Percentiles rank a stretch among this genome's conserved stretches.
phyloP scores from a whole-genome alignment of 2,797 vertebrate genomes.

The Nyctibius grandis region DNA sequence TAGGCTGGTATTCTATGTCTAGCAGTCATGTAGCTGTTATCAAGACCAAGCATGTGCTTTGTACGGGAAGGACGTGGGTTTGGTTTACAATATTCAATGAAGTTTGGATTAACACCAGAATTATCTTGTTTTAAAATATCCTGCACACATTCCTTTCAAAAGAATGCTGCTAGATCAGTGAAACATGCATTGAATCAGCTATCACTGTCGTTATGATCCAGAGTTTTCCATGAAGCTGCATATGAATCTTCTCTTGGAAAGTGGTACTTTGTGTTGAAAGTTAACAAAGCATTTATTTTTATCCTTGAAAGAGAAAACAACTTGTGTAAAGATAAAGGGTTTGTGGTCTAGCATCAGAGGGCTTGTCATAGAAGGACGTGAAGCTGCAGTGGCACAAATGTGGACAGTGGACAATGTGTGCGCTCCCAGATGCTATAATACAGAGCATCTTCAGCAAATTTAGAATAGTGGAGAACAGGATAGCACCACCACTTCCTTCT shows the following conservation, averaged over 20 bases:
- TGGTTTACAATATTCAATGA: neutral
- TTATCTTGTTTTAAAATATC: neutral
- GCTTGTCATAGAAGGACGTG: neutral
- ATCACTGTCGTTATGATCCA: neutral
- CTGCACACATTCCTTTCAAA: neutral
- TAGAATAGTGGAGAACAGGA: neutral
- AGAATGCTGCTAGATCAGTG: neutral
- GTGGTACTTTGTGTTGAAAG: neutral
- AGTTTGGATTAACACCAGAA: slow-evolving; percentile 6
- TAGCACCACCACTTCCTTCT: neutral
- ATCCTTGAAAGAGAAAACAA: neutral
- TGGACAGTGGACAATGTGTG: neutral
- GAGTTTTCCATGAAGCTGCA: neutral
- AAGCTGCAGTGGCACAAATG: neutral
- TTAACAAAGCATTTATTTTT: neutral
- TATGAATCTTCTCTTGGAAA: neutral
- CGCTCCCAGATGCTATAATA: neutral
- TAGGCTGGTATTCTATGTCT: neutral
- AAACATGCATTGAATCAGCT: neutral
- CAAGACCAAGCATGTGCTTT: neutral
- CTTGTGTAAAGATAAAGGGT: neutral
- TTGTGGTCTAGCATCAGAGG: neutral
- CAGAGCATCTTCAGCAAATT: neutral
- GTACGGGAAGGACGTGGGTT: neutral
- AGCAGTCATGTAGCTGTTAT: neutral